phyloP scores from a whole-genome alignment of 2,797 vertebrate genomes.

The Phoebastria nigripes region DNA sequence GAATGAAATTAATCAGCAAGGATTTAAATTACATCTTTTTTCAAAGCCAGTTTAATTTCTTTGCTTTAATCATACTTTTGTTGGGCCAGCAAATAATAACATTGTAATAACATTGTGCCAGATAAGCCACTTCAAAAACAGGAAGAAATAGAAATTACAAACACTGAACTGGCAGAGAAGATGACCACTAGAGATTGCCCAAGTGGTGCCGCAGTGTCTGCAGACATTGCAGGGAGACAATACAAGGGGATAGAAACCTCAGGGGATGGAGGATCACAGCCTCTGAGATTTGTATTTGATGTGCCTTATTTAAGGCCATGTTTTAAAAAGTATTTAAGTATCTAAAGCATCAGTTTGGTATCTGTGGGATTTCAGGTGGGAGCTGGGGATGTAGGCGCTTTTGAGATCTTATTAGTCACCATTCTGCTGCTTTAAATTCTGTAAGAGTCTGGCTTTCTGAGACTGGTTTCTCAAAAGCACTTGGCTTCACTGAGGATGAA shows the following conservation, averaged over 20 bases:
- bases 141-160: conserved; percentile 36
- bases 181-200: neutral
- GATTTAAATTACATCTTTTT: conserved; percentile 29
- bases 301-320: neutral
- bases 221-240: neutral
- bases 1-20: conserved; percentile 25
- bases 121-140: conserved; percentile 50
- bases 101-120: conserved; percentile 4
- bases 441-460: neutral
- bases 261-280: neutral
- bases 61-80: conserved; percentile 4
- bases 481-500: neutral
- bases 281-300: neutral
- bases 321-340: neutral
- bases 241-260: neutral
- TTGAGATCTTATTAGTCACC: neutral
- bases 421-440: neutral
- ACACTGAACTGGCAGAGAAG: conserved; percentile 14
- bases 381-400: neutral
- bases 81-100: conserved; percentile 10
- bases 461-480: neutral
- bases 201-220: conserved; percentile 45
- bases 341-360: neutral
- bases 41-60: conserved; percentile 14
- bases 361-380: neutral